Conservation (phyloP, 1,140 invertebrate genomes). For the Monochamus saltuarius region DNA sequence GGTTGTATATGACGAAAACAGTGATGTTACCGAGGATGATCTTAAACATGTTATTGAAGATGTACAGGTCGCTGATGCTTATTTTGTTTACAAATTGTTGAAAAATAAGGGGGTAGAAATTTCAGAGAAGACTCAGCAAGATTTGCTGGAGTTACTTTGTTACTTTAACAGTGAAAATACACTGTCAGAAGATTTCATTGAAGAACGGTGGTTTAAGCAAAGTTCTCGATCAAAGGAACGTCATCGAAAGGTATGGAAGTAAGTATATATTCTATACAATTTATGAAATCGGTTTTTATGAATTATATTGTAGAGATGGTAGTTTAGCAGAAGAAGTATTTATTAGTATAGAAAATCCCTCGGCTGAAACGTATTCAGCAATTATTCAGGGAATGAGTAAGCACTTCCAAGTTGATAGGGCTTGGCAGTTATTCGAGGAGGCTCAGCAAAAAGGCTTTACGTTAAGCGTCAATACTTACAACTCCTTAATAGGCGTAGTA, state of each 20-base stretch:
- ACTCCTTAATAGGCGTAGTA: slow-evolving; percentile 64
- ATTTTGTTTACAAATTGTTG: slow-evolving; percentile 72
- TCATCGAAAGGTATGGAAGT: slow-evolving; percentile 72
- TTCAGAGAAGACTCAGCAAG: slow-evolving; percentile 63
- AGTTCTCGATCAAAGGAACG: slow-evolving; percentile 55
- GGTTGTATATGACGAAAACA: slow-evolving; percentile 68
- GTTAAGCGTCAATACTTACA: slow-evolving; percentile 69
- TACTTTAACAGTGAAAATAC: slow-evolving; percentile 75
- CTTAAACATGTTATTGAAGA: slow-evolving; percentile 66
- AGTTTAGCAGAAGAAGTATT: slow-evolving; percentile 70
- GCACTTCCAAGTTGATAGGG: slow-evolving; percentile 64
- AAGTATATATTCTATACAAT: slow-evolving; percentile 40
- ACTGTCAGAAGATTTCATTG: slow-evolving; percentile 66
- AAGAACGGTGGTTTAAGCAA: slow-evolving; percentile 74
- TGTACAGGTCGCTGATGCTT: slow-evolving; percentile 66
- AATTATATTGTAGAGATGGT: slow-evolving; percentile 57
- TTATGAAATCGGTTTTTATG: not conserved
- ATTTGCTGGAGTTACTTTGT: slow-evolving; percentile 79
- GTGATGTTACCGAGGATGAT: slow-evolving; percentile 65
- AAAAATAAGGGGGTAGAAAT: slow-evolving; percentile 62
- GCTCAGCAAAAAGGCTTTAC: slow-evolving; percentile 63
- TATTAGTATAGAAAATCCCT: slow-evolving; percentile 61
- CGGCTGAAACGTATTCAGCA: slow-evolving; percentile 62
- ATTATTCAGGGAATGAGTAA: slow-evolving; percentile 75
- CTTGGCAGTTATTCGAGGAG: slow-evolving; percentile 66